phyloP scores from a whole-genome alignment of 64 coral and sea anemone species.

The Pocillopora damicornis region DNA sequence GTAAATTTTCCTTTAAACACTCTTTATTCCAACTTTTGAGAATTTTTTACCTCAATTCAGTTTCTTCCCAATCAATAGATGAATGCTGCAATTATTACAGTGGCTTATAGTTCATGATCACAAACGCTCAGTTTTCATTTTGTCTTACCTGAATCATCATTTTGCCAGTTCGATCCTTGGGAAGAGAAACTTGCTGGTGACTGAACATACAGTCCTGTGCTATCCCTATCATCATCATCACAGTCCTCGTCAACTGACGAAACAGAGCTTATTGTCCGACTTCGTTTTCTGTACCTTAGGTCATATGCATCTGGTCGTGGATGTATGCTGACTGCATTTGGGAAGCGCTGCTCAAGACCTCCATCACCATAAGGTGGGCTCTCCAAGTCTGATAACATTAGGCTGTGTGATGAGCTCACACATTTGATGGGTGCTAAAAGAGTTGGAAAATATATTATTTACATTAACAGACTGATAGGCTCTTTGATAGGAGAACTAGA shows the following conservation, averaged over 20 bases:
- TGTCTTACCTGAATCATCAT: slow-evolving; percentile 70
- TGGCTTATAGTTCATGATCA: background rate
- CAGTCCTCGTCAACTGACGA: slow-evolving; percentile 84
- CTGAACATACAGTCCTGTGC: slow-evolving; percentile 64
- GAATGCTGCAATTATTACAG: background rate
- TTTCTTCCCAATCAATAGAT: too few relatives aligned
- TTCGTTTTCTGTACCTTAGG: slow-evolving; percentile 75
- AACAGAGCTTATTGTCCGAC: slow-evolving; percentile 75
- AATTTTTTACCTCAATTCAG: too few relatives aligned
- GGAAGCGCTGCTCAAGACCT: slow-evolving; percentile 73
- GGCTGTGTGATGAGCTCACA: slow-evolving; percentile 52
- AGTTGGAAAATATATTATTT: slow-evolving; percentile 3
- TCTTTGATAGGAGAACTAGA: too few relatives aligned
- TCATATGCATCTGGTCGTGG: slow-evolving; percentile 67
- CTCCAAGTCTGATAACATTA: slow-evolving; percentile 76
- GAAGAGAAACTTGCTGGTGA: slow-evolving; percentile 84
- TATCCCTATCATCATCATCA: slow-evolving; percentile 66
- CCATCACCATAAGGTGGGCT: slow-evolving; percentile 66
- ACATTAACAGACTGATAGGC: background rate
- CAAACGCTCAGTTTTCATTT: background rate
- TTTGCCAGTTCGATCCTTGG: slow-evolving; percentile 77
- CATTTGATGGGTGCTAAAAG: slow-evolving; percentile 70
- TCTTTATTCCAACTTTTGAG: too few relatives aligned
- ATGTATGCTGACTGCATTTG: slow-evolving; percentile 76
- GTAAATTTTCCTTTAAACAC: background rate